phyloP scores from a whole-genome alignment of 1,140 invertebrate genomes.

The Centruroides sculpturatus region DNA sequence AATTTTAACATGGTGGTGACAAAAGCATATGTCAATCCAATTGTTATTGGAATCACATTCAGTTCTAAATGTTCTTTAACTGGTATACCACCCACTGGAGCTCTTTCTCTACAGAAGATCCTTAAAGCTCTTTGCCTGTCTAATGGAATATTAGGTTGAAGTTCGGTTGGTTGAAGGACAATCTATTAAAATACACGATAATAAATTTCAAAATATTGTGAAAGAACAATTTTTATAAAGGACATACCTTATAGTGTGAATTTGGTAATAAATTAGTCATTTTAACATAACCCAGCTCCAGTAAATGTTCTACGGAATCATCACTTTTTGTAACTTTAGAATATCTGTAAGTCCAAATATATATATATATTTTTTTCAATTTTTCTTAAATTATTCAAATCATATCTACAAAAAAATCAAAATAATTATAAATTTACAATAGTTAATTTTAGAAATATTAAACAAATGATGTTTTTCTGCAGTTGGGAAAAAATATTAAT shows the following conservation, averaged over 20 bases:
- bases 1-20: conserved; percentile 96
- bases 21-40: conserved; percentile 90
- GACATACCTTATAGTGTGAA: conserved; percentile 61
- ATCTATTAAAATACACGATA: conserved; percentile 32
- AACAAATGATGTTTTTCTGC: too few species aligned
- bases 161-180: conserved; percentile 72
- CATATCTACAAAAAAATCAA: too few species aligned
- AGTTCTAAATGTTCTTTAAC: conserved; percentile 98
- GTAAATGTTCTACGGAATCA: conserved; percentile 89
- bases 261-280: conserved; percentile 91
- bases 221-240: neutral
- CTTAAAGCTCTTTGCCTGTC: conserved; percentile 66
- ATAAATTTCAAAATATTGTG: too few species aligned
- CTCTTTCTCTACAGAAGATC: conserved; percentile 76
- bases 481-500: too few species aligned
- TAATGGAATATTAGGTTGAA: conserved; percentile 76
- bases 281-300: conserved; percentile 92
- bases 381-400: too few species aligned
- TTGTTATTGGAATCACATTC: conserved; percentile 82
- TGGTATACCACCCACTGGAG: conserved; percentile 89
- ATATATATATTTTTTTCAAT: too few species aligned
- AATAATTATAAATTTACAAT: too few species aligned
- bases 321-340: conserved; percentile 93
- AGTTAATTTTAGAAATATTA: too few species aligned
- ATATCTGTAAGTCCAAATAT: conserved; percentile 46